phyloP scores from a whole-genome alignment of 1,140 invertebrate genomes.

The Drosophila kanapiae region DNA sequence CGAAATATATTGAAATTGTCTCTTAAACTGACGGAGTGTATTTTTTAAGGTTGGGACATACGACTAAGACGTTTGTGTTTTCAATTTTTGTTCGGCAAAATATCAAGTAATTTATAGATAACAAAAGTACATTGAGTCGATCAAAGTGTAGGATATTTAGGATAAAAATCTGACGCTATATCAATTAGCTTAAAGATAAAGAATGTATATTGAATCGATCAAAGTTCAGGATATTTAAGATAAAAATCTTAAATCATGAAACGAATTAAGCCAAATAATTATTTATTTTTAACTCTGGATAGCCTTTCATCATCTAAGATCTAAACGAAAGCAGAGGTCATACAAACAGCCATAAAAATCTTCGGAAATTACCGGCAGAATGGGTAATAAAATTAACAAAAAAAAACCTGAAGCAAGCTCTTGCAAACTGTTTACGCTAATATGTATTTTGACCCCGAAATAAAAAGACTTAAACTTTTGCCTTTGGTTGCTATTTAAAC shows the following conservation, averaged over 20 bases:
- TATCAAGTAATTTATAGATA: neutral
- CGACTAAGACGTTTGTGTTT: no score
- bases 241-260: neutral
- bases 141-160: slow-evolving; percentile 2
- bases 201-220: no score
- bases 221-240: no score
- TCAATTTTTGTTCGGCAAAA: no score
- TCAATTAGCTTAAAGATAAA: no score
- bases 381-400: slow-evolving; percentile 14
- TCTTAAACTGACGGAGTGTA: neutral
- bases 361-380: slow-evolving; percentile 11
- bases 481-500: neutral
- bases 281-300: neutral
- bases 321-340: slow-evolving; percentile 4
- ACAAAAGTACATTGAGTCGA: neutral
- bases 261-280: no score
- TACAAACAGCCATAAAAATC: neutral
- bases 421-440: slow-evolving; percentile 19
- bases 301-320: slow-evolving; percentile 14
- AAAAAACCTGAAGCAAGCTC: neutral
- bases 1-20: neutral
- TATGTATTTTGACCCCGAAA: slow-evolving; percentile 14
- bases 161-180: neutral
- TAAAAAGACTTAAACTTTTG: neutral
- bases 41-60: no score